Conservation (phyloP, 2,113 vertebrate species). For the Cebus imitator region DNA sequence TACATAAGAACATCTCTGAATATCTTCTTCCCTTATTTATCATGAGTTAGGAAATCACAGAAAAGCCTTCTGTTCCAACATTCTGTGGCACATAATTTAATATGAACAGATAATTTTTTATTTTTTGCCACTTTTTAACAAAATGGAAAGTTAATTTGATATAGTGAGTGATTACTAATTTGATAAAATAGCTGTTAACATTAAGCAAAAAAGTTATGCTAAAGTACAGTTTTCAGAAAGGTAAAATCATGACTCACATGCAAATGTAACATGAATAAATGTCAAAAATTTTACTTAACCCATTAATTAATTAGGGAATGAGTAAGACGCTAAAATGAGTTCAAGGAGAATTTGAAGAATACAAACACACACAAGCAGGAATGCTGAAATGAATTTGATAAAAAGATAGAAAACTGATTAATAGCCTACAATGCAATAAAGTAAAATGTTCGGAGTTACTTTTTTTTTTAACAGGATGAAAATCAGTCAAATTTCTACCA, state of each 20-base stretch:
- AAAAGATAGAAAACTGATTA: neutral
- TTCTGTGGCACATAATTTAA: neutral
- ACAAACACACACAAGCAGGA: neutral
- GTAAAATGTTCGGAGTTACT: neutral
- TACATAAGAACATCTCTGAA: neutral
- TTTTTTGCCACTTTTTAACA: neutral
- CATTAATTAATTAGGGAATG: slow-evolving; percentile 33
- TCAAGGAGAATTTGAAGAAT: slow-evolving; percentile 19
- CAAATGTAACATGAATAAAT: neutral
- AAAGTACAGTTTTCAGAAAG: slow-evolving; percentile 38
- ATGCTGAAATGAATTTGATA: neutral
- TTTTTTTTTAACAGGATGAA: neutral
- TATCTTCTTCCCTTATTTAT: neutral
- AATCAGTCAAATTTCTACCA: neutral
- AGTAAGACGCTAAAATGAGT: slow-evolving; percentile 18
- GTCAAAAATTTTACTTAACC: slow-evolving; percentile 23
- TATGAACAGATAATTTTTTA: neutral
- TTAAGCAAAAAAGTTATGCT: neutral
- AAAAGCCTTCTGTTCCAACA: neutral
- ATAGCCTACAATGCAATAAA: neutral
- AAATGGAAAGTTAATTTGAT: neutral
- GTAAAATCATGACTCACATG: slow-evolving; percentile 43
- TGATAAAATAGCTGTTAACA: slow-evolving; percentile 2
- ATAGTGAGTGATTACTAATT: neutral
- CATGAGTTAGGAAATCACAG: neutral